Conservation (phyloP, 2,113 vertebrate genomes). For the Anarhynchus alexandrinus region DNA sequence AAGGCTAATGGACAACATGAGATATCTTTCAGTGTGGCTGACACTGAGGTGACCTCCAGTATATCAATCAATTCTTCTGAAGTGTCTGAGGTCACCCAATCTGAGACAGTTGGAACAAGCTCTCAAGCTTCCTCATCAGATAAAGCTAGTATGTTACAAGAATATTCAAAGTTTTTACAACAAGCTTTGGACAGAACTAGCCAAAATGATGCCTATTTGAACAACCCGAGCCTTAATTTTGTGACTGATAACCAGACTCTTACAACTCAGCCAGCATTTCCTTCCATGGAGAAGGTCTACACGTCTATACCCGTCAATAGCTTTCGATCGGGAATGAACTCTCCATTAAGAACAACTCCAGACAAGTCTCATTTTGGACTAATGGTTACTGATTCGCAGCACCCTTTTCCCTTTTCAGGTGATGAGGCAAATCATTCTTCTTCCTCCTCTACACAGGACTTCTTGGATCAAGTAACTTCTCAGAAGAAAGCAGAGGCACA, state of each 20-base stretch:
- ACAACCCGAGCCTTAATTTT: constrained; percentile 93
- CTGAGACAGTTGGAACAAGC: constrained; percentile 83
- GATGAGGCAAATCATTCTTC: constrained; percentile 91
- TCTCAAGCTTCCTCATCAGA: constrained; percentile 87
- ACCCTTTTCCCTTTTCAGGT: constrained; percentile 95
- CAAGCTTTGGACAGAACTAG: constrained; percentile 98
- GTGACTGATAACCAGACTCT: constrained; percentile 92
- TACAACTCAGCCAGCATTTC: constrained; percentile 89
- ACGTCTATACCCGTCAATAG: constrained; percentile 86
- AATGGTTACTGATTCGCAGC: constrained; percentile 94
- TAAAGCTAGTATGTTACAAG: constrained; percentile 96
- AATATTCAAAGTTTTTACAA: constrained; percentile 98
- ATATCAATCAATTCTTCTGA: constrained; percentile 97
- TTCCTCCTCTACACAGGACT: constrained; percentile 93
- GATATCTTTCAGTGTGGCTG: constrained; percentile 92
- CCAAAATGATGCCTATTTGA: constrained; percentile 99
- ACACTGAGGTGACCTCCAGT: constrained; percentile 95
- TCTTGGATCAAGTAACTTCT: constrained; percentile 94
- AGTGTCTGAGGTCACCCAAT: constrained; percentile 85
- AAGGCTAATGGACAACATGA: constrained; percentile 96
- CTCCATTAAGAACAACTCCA: constrained; percentile 90
- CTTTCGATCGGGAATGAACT: constrained; percentile 93
- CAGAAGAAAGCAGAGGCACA: constrained; percentile 95
- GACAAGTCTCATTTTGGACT: constrained; percentile 97
- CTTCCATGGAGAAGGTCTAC: constrained; percentile 92